Evolutionary conservation across 2,113 vertebrate genomes (phyloP), one percentile per base, ranked within the genome.

Genomic region (Talpa occidentalis): DNA sequence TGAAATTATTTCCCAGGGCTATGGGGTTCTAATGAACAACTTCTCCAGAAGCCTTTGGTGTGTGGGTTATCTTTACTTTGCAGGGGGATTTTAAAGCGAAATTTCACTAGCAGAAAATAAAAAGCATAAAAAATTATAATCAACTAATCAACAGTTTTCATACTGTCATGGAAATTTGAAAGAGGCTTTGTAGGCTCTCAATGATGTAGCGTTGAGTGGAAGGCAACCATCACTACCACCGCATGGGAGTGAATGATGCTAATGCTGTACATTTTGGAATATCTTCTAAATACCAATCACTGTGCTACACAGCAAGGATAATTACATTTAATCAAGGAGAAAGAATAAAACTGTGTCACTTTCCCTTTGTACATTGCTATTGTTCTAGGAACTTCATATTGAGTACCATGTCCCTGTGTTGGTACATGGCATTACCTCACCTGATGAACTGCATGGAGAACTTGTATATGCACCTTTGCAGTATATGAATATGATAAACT

Each of bases 1-100:
- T 84, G 28, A 94, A 94, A 94, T 74, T 47, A 62, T 69, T 60
- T 70, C 60, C 54, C 62, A 32, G 47, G 72, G 37, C 28, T 56
- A 69, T 21, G 22, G 37, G 4, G 52, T 94, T 94, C 62, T 49
- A 72, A 72, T 15, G 16, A 66, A 84, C 35, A 87, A 21, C 32
- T 86, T 67, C 8, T 37, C 42, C 67, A 52, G 44, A 84, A 26
- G 30, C 8, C 62, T 76, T 79, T 17, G 22, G 6, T 42, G 12
- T 78, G 30, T 66, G 42, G 24, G 10, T 16, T 85, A n/a, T 82
- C 42, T 86, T 44, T 83, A 26, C 7, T 19, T 69, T 78, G n/a
- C 19, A 47, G 54, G 21, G 5, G 15, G 15, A 91, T 47, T 85
- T 73, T 82, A 22, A 70, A 86, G 3, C 52, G 42, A 90, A 87